A percentile compares a stretch with the other conserved stretches of the same genome.
phyloP scores from a whole-genome alignment of 53 echinoderm and acorn worm genomes.

The Paracentrotus lividus region DNA sequence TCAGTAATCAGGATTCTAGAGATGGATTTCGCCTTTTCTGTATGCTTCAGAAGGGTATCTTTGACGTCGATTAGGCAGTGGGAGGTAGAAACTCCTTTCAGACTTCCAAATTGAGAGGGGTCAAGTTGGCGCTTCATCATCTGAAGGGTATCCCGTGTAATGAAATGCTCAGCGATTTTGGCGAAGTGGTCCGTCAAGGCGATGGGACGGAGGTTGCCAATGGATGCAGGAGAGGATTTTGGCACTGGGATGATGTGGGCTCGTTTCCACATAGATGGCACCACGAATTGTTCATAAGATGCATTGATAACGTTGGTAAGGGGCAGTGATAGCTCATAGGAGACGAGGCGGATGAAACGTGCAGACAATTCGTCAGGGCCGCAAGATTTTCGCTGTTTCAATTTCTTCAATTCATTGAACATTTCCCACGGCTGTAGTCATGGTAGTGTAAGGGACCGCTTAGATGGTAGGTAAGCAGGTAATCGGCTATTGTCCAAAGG shows the following conservation, averaged over 20 bases:
- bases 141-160: too few relatives aligned
- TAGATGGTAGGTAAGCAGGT: slow-evolving; percentile 69
- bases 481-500: slow-evolving; percentile 38
- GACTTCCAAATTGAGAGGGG: too few relatives aligned
- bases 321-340: slow-evolving; percentile 61
- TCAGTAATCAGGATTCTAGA: background rate
- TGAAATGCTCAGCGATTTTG: background rate
- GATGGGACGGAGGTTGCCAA: too few relatives aligned
- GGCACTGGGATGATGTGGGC: slow-evolving; percentile 49
- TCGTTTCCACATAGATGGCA: slow-evolving; percentile 65
- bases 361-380: too few relatives aligned
- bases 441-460: background rate
- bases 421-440: background rate
- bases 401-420: background rate
- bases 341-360: slow-evolving; percentile 16
- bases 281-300: slow-evolving; percentile 47
- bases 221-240: too few relatives aligned
- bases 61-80: too few relatives aligned
- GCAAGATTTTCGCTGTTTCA: too few relatives aligned
- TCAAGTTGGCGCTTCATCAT: too few relatives aligned
- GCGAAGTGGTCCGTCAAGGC: too few relatives aligned
- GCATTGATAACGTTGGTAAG: slow-evolving; percentile 65
- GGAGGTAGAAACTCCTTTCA: too few relatives aligned
- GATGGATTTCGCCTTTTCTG: background rate
- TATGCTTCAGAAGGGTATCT: background rate